These are phyloP conservation scores for Agonopterix alstromeriana DNA, from an alignment of 2,888 invertebrate species.

Conservation along the genomic window DNA sequence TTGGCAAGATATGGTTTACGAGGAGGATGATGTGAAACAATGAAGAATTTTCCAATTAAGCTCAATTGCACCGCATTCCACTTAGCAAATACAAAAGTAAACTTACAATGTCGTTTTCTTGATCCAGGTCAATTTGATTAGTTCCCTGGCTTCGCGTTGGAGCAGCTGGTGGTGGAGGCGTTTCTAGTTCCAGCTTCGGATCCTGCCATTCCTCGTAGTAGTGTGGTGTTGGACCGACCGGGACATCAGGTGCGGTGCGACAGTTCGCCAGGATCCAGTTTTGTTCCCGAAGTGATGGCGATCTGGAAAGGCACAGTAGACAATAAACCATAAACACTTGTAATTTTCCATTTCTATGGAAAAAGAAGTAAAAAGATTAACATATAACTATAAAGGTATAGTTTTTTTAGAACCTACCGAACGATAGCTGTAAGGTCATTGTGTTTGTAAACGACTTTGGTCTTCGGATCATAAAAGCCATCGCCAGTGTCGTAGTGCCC, in stretches of 20 bases:
- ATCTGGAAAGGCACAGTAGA: conserved; percentile 30
- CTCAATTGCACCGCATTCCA: too few species aligned
- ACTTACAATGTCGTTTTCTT: too few species aligned
- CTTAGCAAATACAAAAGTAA: too few species aligned
- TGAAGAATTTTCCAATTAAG: too few species aligned
- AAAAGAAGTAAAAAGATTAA: too few species aligned
- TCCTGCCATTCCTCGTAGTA: conserved; percentile 52
- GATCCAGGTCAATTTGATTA: too few species aligned
- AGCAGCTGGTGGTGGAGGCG: neutral
- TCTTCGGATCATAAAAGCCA: conserved; percentile 80
- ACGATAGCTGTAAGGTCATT: conserved; percentile 38
- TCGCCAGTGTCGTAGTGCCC: conserved; percentile 84
- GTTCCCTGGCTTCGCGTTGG: neutral
- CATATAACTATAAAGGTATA: neutral
- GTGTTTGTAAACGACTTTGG: conserved; percentile 51
- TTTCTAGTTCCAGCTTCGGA: neutral
- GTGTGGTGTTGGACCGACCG: conserved; percentile 69
- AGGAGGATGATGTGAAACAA: too few species aligned
- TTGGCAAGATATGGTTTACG: too few species aligned
- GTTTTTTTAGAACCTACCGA: conserved; percentile 28
- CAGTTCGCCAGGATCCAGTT: conserved; percentile 81
- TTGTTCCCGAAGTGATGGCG: conserved; percentile 71
- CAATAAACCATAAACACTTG: too few species aligned
- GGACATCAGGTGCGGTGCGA: conserved; percentile 74
- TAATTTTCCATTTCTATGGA: too few species aligned